These are phyloP conservation scores for Coenonympha glycerion DNA, from an alignment of 2,888 invertebrate genomes.

Conservation along the genomic window DNA sequence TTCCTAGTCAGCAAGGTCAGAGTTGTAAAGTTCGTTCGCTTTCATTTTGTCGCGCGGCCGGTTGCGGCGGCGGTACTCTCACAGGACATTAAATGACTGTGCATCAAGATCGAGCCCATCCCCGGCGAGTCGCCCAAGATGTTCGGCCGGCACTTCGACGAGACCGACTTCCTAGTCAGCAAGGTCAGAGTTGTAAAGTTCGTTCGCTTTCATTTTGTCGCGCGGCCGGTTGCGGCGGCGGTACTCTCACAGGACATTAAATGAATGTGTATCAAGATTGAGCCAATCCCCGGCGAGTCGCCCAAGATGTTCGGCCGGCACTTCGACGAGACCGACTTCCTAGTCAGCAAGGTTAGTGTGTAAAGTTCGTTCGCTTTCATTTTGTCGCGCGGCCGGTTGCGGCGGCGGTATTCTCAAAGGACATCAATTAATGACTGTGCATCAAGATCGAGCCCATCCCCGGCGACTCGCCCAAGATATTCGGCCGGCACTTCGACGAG, in stretches of 20 bases:
- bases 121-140: slow-evolving; percentile 99
- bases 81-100: too few relatives aligned
- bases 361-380: too few relatives aligned
- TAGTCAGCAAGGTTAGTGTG: slow-evolving; percentile 89
- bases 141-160: slow-evolving; percentile 98
- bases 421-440: too few relatives aligned
- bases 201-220: too few relatives aligned
- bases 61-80: too few relatives aligned
- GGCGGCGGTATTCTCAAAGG: too few relatives aligned
- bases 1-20: slow-evolving; percentile 93
- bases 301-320: slow-evolving; percentile 99
- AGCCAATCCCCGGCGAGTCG: slow-evolving; percentile 97
- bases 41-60: too few relatives aligned
- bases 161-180: slow-evolving; percentile 95
- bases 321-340: slow-evolving; percentile 96
- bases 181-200: slow-evolving; percentile 78
- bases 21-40: background rate
- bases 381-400: too few relatives aligned
- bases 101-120: slow-evolving; percentile 96
- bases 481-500: slow-evolving; percentile 98
- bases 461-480: slow-evolving; percentile 99
- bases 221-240: too few relatives aligned
- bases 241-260: too few relatives aligned
- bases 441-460: slow-evolving; percentile 97
- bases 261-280: slow-evolving; percentile 98